Percentiles rank a stretch among this genome's conserved stretches.
Conservation (phyloP, 2,888 invertebrate species). For the Coleophora deauratella region DNA sequence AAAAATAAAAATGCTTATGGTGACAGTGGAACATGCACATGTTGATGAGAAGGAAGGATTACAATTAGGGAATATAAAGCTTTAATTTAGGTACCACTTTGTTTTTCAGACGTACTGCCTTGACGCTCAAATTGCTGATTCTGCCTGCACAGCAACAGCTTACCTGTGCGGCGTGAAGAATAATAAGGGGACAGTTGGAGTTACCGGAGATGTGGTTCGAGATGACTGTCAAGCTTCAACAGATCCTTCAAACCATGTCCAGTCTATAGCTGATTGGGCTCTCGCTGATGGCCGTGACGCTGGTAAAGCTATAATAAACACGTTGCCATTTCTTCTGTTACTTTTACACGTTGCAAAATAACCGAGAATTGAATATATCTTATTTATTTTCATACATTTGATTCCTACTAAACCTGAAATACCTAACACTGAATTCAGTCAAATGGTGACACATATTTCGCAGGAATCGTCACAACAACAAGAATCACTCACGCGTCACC, state of each 20-base stretch:
- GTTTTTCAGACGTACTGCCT: constrained; percentile 68
- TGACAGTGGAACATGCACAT: too few relatives aligned
- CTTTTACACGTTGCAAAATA: too few relatives aligned
- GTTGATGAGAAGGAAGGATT: too few relatives aligned
- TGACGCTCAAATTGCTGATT: constrained; percentile 79
- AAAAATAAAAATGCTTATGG: too few relatives aligned
- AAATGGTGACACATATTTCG: too few relatives aligned
- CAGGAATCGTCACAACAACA: constrained; percentile 82
- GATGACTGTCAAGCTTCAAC: constrained; percentile 40
- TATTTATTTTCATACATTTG: too few relatives aligned
- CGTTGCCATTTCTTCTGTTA: too few relatives aligned
- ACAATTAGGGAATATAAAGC: too few relatives aligned
- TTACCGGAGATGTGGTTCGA: background rate
- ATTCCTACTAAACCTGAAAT: too few relatives aligned
- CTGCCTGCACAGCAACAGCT: constrained; percentile 81
- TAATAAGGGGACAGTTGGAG: constrained; percentile 43
- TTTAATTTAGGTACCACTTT: background rate
- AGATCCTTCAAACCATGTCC: constrained; percentile 65
- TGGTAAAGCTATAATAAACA: background rate
- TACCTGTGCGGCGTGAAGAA: constrained; percentile 79
- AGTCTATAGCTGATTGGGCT: constrained; percentile 80
- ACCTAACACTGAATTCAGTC: too few relatives aligned
- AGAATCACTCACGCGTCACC: constrained; percentile 86
- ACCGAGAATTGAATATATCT: too few relatives aligned
- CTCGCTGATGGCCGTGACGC: constrained; percentile 54